phyloP scores from a whole-genome alignment of 2,797 vertebrate species.

The Clarias fuscus region DNA sequence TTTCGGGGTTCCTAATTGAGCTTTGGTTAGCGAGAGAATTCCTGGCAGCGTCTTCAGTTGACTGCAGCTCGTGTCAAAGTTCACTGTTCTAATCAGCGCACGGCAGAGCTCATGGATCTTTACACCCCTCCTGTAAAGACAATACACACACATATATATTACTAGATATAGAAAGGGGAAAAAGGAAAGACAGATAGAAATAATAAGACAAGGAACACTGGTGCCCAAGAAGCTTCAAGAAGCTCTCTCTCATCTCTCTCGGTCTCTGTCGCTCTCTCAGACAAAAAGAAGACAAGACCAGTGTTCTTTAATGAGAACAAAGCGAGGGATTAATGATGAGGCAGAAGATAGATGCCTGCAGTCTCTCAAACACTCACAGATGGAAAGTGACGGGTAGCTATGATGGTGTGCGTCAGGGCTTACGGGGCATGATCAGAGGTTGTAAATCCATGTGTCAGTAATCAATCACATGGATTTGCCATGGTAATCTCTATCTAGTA shows the following conservation, averaged over 20 bases:
- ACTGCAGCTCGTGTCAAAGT: constrained; percentile 29
- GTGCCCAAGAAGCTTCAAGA: constrained; percentile 33
- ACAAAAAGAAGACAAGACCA: constrained; percentile 60
- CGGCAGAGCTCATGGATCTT: constrained; percentile 16
- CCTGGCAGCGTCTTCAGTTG: constrained; percentile 43
- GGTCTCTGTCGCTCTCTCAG: background rate
- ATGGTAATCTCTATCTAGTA: background rate
- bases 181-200: constrained; percentile 10
- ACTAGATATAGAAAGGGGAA: background rate
- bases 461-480: background rate
- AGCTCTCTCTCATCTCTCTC: background rate
- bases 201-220: constrained; percentile 26
- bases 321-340: constrained; percentile 72
- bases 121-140: background rate
- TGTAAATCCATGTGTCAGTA: constrained; percentile 50
- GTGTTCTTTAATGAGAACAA: constrained; percentile 71
- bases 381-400: constrained; percentile 41
- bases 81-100: constrained; percentile 44
- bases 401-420: constrained; percentile 25
- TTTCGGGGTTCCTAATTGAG: constrained; percentile 1
- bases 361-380: constrained; percentile 40
- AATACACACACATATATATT: constrained; percentile 8
- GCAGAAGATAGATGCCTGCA: constrained; percentile 49
- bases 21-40: background rate
- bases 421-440: constrained; percentile 23